These are phyloP conservation scores for Neopelma chrysocephalum DNA, from an alignment of 2,797 vertebrate genomes.

Conservation along the genomic window DNA sequence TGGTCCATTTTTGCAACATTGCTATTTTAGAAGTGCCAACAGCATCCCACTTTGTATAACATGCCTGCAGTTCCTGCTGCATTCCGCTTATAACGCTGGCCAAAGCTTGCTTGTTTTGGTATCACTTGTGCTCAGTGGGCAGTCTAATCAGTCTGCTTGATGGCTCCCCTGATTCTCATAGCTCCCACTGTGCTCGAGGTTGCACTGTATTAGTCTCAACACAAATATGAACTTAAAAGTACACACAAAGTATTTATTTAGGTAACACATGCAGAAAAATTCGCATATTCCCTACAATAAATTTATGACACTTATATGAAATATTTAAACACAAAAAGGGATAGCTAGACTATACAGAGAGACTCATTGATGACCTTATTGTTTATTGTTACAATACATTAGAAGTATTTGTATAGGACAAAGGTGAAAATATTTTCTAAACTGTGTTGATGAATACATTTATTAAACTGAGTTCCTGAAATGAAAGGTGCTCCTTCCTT, in stretches of 20 bases:
- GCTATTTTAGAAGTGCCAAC: neutral
- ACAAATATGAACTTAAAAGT: constrained; percentile 46
- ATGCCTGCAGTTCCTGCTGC: neutral
- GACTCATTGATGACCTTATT: neutral
- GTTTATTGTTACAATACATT: neutral
- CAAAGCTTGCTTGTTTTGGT: constrained; percentile 37
- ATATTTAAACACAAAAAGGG: neutral
- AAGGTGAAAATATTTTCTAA: neutral
- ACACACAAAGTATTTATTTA: constrained; percentile 48
- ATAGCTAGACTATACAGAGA: neutral
- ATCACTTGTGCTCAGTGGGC: constrained; percentile 37
- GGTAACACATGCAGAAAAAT: neutral
- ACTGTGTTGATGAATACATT: neutral
- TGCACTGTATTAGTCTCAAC: constrained; percentile 59
- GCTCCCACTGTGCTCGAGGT: constrained; percentile 60
- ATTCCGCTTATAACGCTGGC: constrained; percentile 34
- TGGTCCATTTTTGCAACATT: constrained; percentile 46
- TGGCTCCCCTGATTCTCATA: constrained; percentile 37
- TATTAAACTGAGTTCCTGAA: neutral
- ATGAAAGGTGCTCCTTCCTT: neutral
- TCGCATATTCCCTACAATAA: neutral
- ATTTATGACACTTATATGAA: constrained; percentile 11
- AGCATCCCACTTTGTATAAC: constrained; percentile 5
- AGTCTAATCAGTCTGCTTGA: constrained; percentile 43
- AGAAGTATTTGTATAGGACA: neutral